Evolutionary conservation across 2,113 vertebrate genomes (phyloP), one percentile per base, ranked within the genome.

Genomic region (Phalacrocorax carbo): DNA sequence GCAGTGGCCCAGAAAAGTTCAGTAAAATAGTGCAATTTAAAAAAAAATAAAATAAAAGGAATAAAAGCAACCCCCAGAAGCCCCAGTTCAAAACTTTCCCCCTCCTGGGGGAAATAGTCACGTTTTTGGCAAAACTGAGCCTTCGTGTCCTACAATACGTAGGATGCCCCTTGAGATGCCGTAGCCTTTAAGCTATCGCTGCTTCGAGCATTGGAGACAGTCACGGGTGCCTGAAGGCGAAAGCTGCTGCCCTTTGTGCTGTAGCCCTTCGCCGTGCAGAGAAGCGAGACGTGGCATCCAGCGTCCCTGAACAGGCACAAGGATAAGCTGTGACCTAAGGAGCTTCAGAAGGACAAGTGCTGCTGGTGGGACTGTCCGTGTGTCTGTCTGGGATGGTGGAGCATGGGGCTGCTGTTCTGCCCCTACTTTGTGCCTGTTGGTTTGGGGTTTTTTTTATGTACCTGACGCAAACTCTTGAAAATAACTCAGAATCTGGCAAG

Each of bases 181-280:
- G n/a, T 9, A 42, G 58, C 9, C 65, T 76, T 76, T 23, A 29
- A 69, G 22, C 42, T 57, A 2, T 62, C 0, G 2, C 42, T 64
- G 30, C 23, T 38, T 40, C 0, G 4, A 36, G 22, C 5, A 0
- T 2, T 57, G 42, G 55, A 42, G 23, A 48, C 42, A 13, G n/a
- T 15, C 12, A 1, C 17, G 57, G 55, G 49, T 51, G 36, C 9
- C 32, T 25, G 48, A 69, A 57, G 52, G 32, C 68, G 49, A 13
- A 57, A 25, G 27, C 49, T n/a, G 2, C 42, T 22, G 15, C 49
- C 26, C 10, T 80, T 49, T 21, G 81, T 44, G 86, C 54, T 48
- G 65, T 9, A 29, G 57, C 57, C 36, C 38, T 46, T 80, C 14
- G n/a, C 61, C 10, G 4, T 2, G n/a, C 30, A 5, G 65, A 19